Percentiles rank a stretch among this genome's conserved stretches.
phyloP scores from a whole-genome alignment of 2,888 invertebrate genomes.

The Caenorhabditis panamensis region DNA sequence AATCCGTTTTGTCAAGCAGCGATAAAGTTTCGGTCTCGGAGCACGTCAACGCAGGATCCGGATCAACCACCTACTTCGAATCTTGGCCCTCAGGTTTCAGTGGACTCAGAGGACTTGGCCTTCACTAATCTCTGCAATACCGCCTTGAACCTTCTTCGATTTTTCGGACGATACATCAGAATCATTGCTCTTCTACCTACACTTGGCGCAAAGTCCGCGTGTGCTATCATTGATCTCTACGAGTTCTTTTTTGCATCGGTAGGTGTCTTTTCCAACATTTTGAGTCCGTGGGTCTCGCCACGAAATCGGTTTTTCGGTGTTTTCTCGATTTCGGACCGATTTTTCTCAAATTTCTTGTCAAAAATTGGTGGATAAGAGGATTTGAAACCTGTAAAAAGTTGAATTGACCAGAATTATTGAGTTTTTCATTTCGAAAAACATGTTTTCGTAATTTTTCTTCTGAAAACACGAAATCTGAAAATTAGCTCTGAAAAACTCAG shows the following conservation, averaged over 20 bases:
- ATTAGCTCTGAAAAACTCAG: too few relatives aligned
- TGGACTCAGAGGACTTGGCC: background rate
- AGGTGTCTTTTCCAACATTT: too few relatives aligned
- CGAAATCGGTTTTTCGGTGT: too few relatives aligned
- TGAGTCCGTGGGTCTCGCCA: too few relatives aligned
- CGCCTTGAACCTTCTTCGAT: slow-evolving; percentile 76
- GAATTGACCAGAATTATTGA: too few relatives aligned
- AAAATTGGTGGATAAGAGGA: too few relatives aligned
- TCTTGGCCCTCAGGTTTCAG: slow-evolving; percentile 1
- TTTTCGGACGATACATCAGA: slow-evolving; percentile 78
- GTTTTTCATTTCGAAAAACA: too few relatives aligned
- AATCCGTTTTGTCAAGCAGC: slow-evolving; percentile 57
- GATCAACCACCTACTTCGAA: background rate
- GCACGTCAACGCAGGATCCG: slow-evolving; percentile 37
- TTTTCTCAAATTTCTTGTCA: too few relatives aligned
- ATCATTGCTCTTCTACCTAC: slow-evolving; percentile 79
- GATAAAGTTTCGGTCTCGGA: slow-evolving; percentile 31
- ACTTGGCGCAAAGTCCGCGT: slow-evolving; percentile 73
- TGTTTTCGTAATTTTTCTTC: too few relatives aligned
- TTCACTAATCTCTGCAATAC: slow-evolving; percentile 77
- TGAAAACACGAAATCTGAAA: too few relatives aligned
- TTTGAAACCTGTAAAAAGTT: too few relatives aligned
- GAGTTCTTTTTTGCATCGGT: slow-evolving; percentile 77
- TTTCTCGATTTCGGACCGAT: too few relatives aligned
- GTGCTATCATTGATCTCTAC: slow-evolving; percentile 75